Evolutionary conservation across 2,888 invertebrate genomes (phyloP).

Genomic region (Synanthedon formicaeformis): DNA sequence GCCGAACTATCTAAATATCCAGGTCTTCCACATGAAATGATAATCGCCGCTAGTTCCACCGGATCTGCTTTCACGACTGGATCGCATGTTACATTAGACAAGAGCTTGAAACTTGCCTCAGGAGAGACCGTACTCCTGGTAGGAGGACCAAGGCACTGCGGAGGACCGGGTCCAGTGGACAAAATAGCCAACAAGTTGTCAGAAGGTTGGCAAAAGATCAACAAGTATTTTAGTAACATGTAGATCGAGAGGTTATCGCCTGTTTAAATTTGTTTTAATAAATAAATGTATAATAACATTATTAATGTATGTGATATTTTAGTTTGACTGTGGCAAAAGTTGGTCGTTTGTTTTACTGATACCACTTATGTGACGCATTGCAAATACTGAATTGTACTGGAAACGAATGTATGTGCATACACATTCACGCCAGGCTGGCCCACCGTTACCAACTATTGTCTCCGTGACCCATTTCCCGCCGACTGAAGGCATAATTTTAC

Average conservation of each 20-base stretch:
- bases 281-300: neutral
- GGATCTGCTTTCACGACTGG: slow-evolving; percentile 39
- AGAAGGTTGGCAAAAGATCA: slow-evolving; percentile 62
- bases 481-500: slow-evolving; percentile 14
- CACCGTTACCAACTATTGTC: slow-evolving; percentile 40
- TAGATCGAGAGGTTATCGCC: slow-evolving; percentile 7
- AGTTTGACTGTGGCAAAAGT: too few relatives aligned
- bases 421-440: slow-evolving; percentile 16
- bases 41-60: slow-evolving; percentile 41
- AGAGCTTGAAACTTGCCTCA: slow-evolving; percentile 31
- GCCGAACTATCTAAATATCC: slow-evolving; percentile 56
- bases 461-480: slow-evolving; percentile 49
- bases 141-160: slow-evolving; percentile 53
- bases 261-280: neutral
- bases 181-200: slow-evolving; percentile 55
- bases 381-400: slow-evolving; percentile 26
- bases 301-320: too few relatives aligned
- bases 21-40: slow-evolving; percentile 48
- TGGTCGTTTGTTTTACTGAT: too few relatives aligned
- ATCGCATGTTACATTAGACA: slow-evolving; percentile 36
- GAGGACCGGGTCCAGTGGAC: slow-evolving; percentile 59
- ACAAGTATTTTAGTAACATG: slow-evolving; percentile 49
- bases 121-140: slow-evolving; percentile 48
- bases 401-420: slow-evolving; percentile 29
- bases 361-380: too few relatives aligned